phyloP scores from a whole-genome alignment of 2,113 vertebrate species.

The Chitala chitala region DNA sequence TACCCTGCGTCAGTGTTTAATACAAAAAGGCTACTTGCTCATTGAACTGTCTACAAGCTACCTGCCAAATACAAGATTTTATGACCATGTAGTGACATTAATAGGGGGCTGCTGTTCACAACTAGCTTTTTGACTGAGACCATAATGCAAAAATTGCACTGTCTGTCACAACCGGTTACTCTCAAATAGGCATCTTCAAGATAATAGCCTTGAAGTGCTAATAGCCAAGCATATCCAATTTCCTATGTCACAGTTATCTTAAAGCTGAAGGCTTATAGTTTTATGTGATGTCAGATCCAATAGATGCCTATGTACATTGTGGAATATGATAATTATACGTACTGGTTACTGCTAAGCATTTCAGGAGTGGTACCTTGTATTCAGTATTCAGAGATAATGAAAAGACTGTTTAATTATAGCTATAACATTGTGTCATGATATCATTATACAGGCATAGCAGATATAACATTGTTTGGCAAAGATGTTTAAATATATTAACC shows the following conservation, averaged over 20 bases:
- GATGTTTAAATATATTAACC: too few relatives aligned
- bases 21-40: not conserved
- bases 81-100: slow-evolving; percentile 2
- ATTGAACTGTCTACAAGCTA: not conserved
- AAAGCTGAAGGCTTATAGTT: not conserved
- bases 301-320: not conserved
- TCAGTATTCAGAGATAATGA: too few relatives aligned
- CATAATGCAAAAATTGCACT: slow-evolving; percentile 5
- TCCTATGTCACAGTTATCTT: not conserved
- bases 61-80: not conserved
- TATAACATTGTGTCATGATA: too few relatives aligned
- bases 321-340: not conserved
- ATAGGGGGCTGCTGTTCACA: slow-evolving; percentile 7
- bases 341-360: not conserved
- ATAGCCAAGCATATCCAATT: not conserved
- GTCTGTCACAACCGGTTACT: slow-evolving; percentile 15
- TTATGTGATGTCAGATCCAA: not conserved
- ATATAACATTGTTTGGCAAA: too few relatives aligned
- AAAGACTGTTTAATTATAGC: too few relatives aligned
- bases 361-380: not conserved
- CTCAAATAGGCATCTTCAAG: not conserved
- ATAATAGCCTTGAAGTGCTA: not conserved
- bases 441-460: too few relatives aligned
- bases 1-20: not conserved
- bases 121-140: slow-evolving; percentile 14